A percentile compares a stretch with the other conserved stretches of the same genome.
Evolutionary conservation across 53 echinoderm and acorn worm genomes (phyloP).

Genomic region (Echinarachnius parma): DNA sequence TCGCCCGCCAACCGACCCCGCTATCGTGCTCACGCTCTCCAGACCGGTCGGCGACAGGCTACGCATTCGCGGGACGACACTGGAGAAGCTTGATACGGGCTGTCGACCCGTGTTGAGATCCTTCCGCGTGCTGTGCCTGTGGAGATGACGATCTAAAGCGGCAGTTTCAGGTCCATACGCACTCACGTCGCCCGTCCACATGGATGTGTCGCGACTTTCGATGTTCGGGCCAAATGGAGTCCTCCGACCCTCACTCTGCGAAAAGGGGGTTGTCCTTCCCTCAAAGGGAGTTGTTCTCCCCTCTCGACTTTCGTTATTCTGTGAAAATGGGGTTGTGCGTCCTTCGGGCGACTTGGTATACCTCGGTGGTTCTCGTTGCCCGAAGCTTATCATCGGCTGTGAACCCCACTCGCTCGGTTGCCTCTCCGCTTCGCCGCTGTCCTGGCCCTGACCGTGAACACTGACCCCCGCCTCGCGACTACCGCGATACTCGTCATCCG

Average conservation of each 20-base stretch:
- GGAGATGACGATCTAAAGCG: slow-evolving; percentile 19
- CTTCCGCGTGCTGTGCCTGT: slow-evolving; percentile 40
- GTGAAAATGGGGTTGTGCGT: too few species aligned
- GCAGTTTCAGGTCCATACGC: slow-evolving; percentile 1
- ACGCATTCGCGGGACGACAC: slow-evolving; percentile 8
- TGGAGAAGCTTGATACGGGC: slow-evolving; percentile 5
- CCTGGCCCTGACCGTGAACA: too few species aligned
- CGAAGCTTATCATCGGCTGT: slow-evolving; percentile 12
- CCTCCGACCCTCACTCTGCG: too few species aligned
- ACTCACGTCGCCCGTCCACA: slow-evolving; percentile 29
- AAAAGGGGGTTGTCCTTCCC: not conserved
- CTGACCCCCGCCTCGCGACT: slow-evolving; percentile 7
- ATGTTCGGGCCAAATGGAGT: too few species aligned
- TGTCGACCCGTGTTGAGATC: slow-evolving; percentile 19
- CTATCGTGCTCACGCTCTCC: slow-evolving; percentile 42
- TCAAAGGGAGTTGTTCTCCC: too few species aligned
- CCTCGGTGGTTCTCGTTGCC: slow-evolving; percentile 14
- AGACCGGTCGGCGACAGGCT: slow-evolving; percentile 26
- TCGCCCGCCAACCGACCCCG: slow-evolving; percentile 38
- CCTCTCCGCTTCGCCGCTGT: too few species aligned
- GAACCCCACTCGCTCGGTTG: slow-evolving; percentile 17
- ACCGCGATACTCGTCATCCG: slow-evolving; percentile 36
- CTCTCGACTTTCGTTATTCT: not conserved
- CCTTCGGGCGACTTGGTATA: slow-evolving; percentile 19
- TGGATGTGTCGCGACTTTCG: slow-evolving; percentile 23